Conservation (phyloP, 2,113 vertebrate genomes). For the Phalacrocorax pelagicus region DNA sequence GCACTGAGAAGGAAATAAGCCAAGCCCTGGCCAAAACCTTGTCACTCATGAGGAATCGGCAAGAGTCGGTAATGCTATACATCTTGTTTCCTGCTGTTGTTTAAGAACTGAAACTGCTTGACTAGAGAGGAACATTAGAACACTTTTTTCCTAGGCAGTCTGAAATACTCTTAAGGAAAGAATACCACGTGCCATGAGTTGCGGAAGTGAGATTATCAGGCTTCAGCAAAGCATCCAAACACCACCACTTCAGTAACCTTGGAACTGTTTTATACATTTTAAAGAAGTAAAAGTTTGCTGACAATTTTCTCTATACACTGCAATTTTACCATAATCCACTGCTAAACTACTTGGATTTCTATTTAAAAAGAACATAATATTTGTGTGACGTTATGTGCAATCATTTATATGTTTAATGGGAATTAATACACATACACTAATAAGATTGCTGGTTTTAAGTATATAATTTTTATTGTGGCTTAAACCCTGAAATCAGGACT, state of each 20-base stretch:
- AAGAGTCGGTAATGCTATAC: not conserved
- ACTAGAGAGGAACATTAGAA: not conserved
- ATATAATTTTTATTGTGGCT: not conserved
- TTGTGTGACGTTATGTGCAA: not conserved
- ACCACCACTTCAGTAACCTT: not conserved
- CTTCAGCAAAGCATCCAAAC: not conserved
- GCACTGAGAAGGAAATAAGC: not conserved
- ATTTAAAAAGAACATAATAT: not conserved
- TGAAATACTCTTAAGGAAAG: conserved; percentile 4
- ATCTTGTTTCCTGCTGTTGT: not conserved
- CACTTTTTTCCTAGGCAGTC: not conserved
- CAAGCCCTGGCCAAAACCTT: not conserved
- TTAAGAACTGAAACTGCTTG: conserved; percentile 8
- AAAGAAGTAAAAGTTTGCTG: not conserved
- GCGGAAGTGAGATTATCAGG: not conserved
- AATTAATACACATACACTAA: not conserved
- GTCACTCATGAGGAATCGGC: not conserved
- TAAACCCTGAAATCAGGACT: not conserved
- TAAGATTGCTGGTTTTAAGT: not conserved
- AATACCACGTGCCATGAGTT: not conserved
- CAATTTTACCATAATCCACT: not conserved
- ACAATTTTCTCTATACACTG: not conserved
- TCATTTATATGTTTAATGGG: not conserved
- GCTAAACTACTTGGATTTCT: not conserved
- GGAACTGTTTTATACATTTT: not conserved